Percentiles rank a stretch among this genome's conserved stretches.
Conservation (phyloP, 2,888 invertebrate genomes). For the Caenorhabditis japonica region DNA sequence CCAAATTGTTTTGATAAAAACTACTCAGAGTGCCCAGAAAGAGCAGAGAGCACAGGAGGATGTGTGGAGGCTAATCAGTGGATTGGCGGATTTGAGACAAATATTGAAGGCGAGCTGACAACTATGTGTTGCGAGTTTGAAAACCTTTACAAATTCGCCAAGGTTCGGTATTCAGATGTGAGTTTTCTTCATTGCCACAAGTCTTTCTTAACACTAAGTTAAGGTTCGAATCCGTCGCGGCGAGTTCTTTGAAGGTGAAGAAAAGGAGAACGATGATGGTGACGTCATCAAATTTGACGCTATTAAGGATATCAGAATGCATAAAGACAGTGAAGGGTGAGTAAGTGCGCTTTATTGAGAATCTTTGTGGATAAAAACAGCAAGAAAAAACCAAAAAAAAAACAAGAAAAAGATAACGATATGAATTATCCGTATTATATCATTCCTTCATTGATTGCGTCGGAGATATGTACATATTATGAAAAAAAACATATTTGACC, state of each 20-base stretch:
- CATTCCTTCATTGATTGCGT: no score
- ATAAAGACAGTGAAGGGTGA: slow-evolving; percentile 30
- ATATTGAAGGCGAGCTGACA: slow-evolving; percentile 35
- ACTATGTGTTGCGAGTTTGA: slow-evolving; percentile 53
- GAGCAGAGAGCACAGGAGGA: slow-evolving; percentile 21
- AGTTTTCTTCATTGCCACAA: background rate
- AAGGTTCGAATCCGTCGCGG: slow-evolving; percentile 47
- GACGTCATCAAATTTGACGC: slow-evolving; percentile 53
- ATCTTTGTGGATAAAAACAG: no score
- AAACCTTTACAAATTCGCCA: slow-evolving; percentile 35
- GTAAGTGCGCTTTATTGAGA: no score
- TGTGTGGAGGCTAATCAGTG: slow-evolving; percentile 30
- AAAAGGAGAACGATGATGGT: slow-evolving; percentile 46
- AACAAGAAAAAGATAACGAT: no score
- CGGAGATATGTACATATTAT: no score
- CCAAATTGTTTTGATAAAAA: slow-evolving; percentile 54
- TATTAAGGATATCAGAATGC: slow-evolving; percentile 49
- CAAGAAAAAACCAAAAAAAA: no score
- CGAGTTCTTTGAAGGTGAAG: slow-evolving; percentile 56
- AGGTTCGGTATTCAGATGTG: slow-evolving; percentile 40
- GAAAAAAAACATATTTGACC: no score
- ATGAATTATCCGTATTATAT: no score
- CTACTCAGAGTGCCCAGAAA: slow-evolving; percentile 55
- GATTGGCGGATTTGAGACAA: slow-evolving; percentile 47
- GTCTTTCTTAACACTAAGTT: slow-evolving; percentile 16